phyloP scores from a whole-genome alignment of 1,140 invertebrate species.

The Trichoplusia ni region DNA sequence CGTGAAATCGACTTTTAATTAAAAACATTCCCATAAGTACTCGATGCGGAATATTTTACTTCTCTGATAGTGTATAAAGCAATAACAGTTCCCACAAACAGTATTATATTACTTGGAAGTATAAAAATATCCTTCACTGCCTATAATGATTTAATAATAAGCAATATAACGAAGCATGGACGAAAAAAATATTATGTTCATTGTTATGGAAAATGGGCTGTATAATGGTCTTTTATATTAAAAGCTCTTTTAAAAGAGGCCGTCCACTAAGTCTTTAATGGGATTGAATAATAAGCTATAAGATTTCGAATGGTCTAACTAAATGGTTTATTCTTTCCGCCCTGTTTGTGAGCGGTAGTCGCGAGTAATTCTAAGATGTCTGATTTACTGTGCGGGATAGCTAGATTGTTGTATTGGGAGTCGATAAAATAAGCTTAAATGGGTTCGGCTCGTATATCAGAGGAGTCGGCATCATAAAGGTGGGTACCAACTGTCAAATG shows the following conservation, averaged over 20 bases:
- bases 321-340: conserved; percentile 70
- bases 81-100: no score
- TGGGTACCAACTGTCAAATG: conserved; percentile 77
- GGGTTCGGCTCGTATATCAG: conserved; percentile 72
- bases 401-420: conserved; percentile 66
- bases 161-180: conserved; percentile 58
- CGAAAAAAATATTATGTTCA: conserved; percentile 65
- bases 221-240: conserved; percentile 73
- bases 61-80: no score
- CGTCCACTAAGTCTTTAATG: conserved; percentile 72
- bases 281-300: conserved; percentile 77
- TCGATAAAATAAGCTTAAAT: conserved; percentile 78
- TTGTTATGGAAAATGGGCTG: conserved; percentile 74
- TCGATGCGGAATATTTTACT: no score
- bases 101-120: conserved; percentile 4
- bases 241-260: conserved; percentile 67
- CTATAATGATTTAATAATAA: conserved; percentile 67
- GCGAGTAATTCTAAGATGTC: conserved; percentile 49
- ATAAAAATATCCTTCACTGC: conserved; percentile 11
- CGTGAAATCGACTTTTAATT: no score
- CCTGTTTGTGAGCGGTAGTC: conserved; percentile 56
- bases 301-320: conserved; percentile 70
- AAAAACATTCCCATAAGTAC: no score
- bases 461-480: conserved; percentile 79
- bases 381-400: conserved; percentile 65